phyloP scores from a whole-genome alignment of 2,113 vertebrate genomes.

The Cromileptes altivelis region DNA sequence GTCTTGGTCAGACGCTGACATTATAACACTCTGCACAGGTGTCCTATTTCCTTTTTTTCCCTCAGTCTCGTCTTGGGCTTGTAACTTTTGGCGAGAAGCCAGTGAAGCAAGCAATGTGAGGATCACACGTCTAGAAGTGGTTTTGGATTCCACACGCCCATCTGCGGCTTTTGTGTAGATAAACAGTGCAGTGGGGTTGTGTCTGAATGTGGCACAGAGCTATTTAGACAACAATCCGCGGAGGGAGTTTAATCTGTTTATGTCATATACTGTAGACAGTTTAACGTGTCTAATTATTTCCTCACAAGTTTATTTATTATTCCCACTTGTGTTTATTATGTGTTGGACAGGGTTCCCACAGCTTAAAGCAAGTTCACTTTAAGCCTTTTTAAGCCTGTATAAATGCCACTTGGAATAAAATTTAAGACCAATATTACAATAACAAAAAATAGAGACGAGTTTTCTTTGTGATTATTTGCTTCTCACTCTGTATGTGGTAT shows the following conservation, averaged over 20 bases:
- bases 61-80: conserved; percentile 10
- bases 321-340: background rate
- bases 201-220: conserved; percentile 24
- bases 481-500: too few relatives aligned
- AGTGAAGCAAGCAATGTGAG: conserved; percentile 28
- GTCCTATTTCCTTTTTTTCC: conserved; percentile 8
- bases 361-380: too few relatives aligned
- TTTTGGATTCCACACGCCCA: conserved; percentile 22
- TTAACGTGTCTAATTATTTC: background rate
- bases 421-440: too few relatives aligned
- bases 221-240: conserved; percentile 11
- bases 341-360: too few relatives aligned
- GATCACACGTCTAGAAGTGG: conserved; percentile 17
- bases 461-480: too few relatives aligned
- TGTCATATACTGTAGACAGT: background rate
- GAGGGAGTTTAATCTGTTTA: conserved; percentile 23
- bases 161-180: conserved; percentile 27
- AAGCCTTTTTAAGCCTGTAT: too few relatives aligned
- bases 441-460: too few relatives aligned
- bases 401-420: too few relatives aligned
- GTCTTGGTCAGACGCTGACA: conserved; percentile 13
- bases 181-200: conserved; percentile 19
- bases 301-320: background rate
- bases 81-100: conserved; percentile 4
- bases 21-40: background rate